Conservation (phyloP, 2,888 invertebrate species). For the Thumatha senex region DNA sequence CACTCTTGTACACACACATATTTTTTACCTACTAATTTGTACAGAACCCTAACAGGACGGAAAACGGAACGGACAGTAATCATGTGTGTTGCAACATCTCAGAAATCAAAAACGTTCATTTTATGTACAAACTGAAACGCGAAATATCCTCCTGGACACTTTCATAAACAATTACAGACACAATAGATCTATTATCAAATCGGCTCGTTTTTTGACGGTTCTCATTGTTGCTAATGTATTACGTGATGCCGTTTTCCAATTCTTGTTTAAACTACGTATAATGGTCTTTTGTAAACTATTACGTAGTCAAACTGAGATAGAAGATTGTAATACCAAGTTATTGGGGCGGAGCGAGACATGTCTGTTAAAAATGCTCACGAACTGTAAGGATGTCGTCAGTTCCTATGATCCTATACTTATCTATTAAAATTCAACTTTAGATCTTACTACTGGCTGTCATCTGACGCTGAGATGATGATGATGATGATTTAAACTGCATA, state of each 20-base stretch:
- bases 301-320: slow-evolving; percentile 9
- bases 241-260: slow-evolving; percentile 65
- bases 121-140: neutral
- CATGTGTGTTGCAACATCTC: too few species aligned
- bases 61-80: too few species aligned
- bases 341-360: neutral
- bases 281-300: slow-evolving; percentile 40
- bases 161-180: slow-evolving; percentile 31
- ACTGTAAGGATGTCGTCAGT: neutral
- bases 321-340: neutral
- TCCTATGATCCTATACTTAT: neutral
- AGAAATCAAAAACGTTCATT: neutral
- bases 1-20: too few species aligned
- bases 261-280: slow-evolving; percentile 51
- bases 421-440: too few species aligned
- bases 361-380: neutral
- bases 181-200: slow-evolving; percentile 27
- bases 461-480: too few species aligned
- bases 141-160: slow-evolving; percentile 25
- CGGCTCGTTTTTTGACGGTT: slow-evolving; percentile 27
- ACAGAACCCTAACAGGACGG: too few species aligned
- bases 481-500: too few species aligned
- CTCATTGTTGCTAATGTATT: slow-evolving; percentile 50
- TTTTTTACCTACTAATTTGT: too few species aligned
- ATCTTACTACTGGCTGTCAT: too few species aligned